phyloP scores from a whole-genome alignment of 2,797 vertebrate species.

The Tapera naevia region DNA sequence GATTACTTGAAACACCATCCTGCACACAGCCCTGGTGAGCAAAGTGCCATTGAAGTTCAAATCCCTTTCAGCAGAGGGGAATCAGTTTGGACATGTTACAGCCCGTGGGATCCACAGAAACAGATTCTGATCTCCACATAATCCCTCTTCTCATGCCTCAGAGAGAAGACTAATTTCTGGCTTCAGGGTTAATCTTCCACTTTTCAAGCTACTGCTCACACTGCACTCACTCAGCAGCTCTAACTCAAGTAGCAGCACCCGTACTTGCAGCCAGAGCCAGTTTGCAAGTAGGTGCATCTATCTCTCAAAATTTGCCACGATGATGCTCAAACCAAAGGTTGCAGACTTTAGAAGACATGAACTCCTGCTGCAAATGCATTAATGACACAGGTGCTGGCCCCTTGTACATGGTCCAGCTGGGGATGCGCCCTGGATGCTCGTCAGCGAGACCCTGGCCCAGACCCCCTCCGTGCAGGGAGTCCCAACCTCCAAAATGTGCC shows the following conservation, averaged over 20 bases:
- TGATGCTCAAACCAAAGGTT: background rate
- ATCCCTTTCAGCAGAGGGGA: background rate
- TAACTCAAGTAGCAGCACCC: rapidly evolving
- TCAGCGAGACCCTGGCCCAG: rapidly evolving
- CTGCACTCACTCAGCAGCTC: rapidly evolving
- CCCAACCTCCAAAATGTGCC: rapidly evolving
- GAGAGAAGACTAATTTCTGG: rapidly evolving
- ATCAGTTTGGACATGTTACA: rapidly evolving
- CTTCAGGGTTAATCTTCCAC: background rate
- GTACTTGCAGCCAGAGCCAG: background rate
- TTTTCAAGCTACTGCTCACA: background rate
- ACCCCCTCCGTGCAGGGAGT: background rate
- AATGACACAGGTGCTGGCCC: rapidly evolving
- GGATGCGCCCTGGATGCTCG: rapidly evolving
- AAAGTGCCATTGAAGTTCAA: rapidly evolving
- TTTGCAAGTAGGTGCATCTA: background rate
- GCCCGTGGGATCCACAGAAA: rapidly evolving
- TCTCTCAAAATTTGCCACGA: background rate
- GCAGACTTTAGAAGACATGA: background rate
- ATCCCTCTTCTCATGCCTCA: rapidly evolving
- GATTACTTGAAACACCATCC: background rate
- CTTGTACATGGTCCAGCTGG: rapidly evolving
- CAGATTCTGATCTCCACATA: background rate
- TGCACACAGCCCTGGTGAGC: rapidly evolving
- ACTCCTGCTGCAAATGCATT: rapidly evolving